Evolutionary conservation across 2,113 vertebrate species (phyloP).

Genomic region (Clarias batrachus): DNA sequence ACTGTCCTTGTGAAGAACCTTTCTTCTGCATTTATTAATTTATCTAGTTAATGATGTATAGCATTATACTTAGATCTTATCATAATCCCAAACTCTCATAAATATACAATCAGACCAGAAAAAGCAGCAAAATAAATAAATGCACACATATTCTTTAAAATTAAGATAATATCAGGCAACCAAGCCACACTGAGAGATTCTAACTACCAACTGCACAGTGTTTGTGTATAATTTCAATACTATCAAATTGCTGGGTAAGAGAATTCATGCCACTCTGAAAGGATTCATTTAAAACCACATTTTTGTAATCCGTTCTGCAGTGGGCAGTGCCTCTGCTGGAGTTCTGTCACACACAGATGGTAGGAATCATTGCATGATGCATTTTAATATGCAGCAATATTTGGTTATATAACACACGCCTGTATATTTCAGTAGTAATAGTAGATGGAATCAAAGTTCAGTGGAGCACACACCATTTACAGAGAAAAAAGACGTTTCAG

Average conservation of each 20-base stretch:
- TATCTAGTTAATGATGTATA: not conserved
- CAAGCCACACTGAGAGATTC: not conserved
- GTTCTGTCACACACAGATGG: not conserved
- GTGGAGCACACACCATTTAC: not conserved
- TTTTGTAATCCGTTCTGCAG: not conserved
- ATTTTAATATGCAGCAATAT: constrained; percentile 4
- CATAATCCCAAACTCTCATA: not conserved
- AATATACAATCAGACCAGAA: not conserved
- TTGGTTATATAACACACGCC: not conserved
- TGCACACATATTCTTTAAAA: not conserved
- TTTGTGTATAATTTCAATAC: not conserved
- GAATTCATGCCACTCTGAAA: not conserved
- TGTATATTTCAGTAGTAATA: not conserved
- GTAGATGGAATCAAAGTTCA: not conserved
- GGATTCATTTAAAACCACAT: not conserved
- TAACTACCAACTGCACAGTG: not conserved
- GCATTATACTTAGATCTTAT: not conserved
- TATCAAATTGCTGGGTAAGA: not conserved
- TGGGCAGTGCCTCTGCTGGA: not conserved
- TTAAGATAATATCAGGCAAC: not conserved
- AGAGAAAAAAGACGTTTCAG: not conserved
- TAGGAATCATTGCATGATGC: not conserved
- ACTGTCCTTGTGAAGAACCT: not conserved
- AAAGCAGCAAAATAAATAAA: not conserved
- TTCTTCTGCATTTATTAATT: not conserved